Evolutionary conservation across 2,113 vertebrate genomes (phyloP).

Genomic region (Notarius lentiginosus): DNA sequence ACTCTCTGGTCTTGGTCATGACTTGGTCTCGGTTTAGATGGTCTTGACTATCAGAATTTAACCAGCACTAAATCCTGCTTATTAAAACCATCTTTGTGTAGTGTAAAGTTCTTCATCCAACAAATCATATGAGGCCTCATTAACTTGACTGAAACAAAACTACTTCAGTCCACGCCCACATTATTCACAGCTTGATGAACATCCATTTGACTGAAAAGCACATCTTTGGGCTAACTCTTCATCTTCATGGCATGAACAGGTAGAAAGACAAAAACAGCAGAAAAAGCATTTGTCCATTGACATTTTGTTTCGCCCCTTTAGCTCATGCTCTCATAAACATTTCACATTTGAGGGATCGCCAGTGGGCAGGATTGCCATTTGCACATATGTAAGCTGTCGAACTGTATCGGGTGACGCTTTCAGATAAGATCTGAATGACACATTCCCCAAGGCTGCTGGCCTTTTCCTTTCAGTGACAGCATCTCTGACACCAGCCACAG

Average conservation of each 20-base stretch:
- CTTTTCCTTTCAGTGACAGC: slow-evolving; percentile 63
- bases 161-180: neutral
- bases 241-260: slow-evolving; percentile 7
- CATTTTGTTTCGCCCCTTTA: slow-evolving; percentile 81
- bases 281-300: slow-evolving; percentile 77
- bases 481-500: slow-evolving; percentile 49
- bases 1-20: too few species aligned
- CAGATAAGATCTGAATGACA: slow-evolving; percentile 70
- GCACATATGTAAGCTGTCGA: slow-evolving; percentile 83
- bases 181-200: neutral
- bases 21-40: too few species aligned
- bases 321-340: slow-evolving; percentile 76
- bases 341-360: slow-evolving; percentile 73
- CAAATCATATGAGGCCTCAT: neutral
- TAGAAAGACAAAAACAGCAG: neutral
- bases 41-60: neutral
- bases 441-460: slow-evolving; percentile 57
- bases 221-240: slow-evolving; percentile 12
- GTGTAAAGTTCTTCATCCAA: neutral
- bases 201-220: slow-evolving; percentile 17
- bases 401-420: slow-evolving; percentile 72
- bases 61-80: neutral
- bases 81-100: neutral
- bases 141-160: neutral
- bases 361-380: slow-evolving; percentile 80